Evolutionary conservation across 1,140 invertebrate species (phyloP).

Genomic region (Trichoplusia ni): DNA sequence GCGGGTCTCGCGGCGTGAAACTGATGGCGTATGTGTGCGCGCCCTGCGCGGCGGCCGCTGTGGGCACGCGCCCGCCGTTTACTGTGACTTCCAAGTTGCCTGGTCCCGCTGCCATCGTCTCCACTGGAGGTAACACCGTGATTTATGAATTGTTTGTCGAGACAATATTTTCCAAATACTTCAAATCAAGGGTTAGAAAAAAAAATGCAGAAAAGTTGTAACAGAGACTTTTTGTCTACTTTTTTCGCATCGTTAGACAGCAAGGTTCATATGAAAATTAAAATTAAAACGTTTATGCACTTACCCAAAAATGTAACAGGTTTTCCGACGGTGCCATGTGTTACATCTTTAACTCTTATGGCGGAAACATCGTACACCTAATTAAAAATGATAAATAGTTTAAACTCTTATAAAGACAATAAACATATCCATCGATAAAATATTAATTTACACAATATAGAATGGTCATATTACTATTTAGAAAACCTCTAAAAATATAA

Average conservation of each 20-base stretch:
- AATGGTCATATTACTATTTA: too few relatives aligned
- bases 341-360: conserved; percentile 96
- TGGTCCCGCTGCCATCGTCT: conserved; percentile 97
- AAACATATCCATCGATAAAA: too few relatives aligned
- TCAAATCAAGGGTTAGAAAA: too few relatives aligned
- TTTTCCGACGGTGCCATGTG: conserved; percentile 94
- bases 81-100: conserved; percentile 99
- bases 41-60: conserved; percentile 96
- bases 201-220: too few relatives aligned
- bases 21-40: conserved; percentile 98
- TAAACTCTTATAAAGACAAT: not conserved
- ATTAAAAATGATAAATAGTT: conserved; percentile 11
- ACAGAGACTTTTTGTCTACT: too few relatives aligned
- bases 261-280: too few relatives aligned
- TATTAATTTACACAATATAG: too few relatives aligned
- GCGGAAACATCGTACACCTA: conserved; percentile 96
- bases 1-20: conserved; percentile 95
- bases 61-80: conserved; percentile 96
- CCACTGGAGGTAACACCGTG: conserved; percentile 84
- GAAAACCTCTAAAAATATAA: too few relatives aligned
- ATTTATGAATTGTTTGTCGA: not conserved
- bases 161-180: too few relatives aligned
- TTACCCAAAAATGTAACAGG: conserved; percentile 97
- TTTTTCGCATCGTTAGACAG: too few relatives aligned
- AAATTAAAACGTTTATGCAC: conserved; percentile 43